Evolutionary conservation across 2,888 invertebrate genomes (phyloP), one percentile per base, ranked within the genome.

Genomic region (Drosophila formosana): DNA sequence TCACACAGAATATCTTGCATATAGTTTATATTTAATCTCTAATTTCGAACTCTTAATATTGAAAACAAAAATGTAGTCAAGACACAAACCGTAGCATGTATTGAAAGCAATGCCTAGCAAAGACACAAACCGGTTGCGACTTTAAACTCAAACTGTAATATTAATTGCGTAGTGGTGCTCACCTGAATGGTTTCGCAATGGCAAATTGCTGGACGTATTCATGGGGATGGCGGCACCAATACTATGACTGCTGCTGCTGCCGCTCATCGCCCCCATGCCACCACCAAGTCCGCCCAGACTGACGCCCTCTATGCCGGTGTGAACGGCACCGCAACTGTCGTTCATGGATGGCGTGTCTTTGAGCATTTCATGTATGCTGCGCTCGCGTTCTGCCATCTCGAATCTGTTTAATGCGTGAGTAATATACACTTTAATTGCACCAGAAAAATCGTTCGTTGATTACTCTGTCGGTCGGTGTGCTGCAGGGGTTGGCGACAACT

Each of bases 341-440:
- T 96, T 96, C 89, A 96, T 94, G 39, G 96, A 95, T 52, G 96
- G 96, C 47, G 96, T 95, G 89, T 97, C 96, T 91, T 96, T 96
- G 68, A 97, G 92, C 96, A 96, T 96, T 93, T 97, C 96, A 91
- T 97, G 96, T 90, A 97, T 96, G 84, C 92, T 92, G 49, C 92
- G 88, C 75, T 92, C 92, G 37, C 92, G 88, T 78, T 92, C 92
- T 67, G 86, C 80, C 85, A 85, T 88, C 4, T 37, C n/a, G 37
- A 11, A 18, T 25, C 34, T 72, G 70, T 64, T 77, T 60, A 67
- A n/a, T 41, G 28, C 34, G 46, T 61, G 63, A 37, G n/a, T n/a
- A 37, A 37, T 37, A 67, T 56, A 30, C 26, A 51, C 39, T 28
- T 65, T 45, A 50, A 66, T 63, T 73, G 13, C 62, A 57, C 26